These are phyloP conservation scores for Cyanoramphus novaezelandiae DNA, from an alignment of 2,113 vertebrate genomes.

Conservation along the genomic window DNA sequence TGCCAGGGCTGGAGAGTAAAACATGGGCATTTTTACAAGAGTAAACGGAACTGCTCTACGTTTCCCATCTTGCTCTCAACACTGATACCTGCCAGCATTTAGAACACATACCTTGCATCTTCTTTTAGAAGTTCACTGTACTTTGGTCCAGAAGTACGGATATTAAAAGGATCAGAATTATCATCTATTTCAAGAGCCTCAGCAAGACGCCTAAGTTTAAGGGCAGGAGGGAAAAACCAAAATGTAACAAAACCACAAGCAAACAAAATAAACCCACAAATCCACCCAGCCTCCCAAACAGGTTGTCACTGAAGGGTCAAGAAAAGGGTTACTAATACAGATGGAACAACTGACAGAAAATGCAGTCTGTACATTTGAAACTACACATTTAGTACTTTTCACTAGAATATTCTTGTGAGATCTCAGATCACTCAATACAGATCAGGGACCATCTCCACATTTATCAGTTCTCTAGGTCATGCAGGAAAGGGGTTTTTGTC, in stretches of 20 bases:
- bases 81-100: neutral
- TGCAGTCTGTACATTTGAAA: neutral
- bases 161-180: slow-evolving; percentile 89
- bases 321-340: neutral
- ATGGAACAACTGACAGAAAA: neutral
- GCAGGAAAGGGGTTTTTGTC: neutral
- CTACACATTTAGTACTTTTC: neutral
- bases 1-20: neutral
- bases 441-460: neutral
- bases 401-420: neutral
- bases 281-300: neutral
- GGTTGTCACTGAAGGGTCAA: neutral
- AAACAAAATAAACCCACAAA: neutral
- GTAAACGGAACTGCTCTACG: neutral
- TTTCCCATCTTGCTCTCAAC: neutral
- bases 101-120: slow-evolving; percentile 85
- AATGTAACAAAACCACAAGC: neutral
- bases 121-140: slow-evolving; percentile 95
- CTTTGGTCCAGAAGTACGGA: slow-evolving; percentile 82
- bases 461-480: neutral
- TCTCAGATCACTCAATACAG: neutral
- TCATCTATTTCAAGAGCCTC: slow-evolving; percentile 92
- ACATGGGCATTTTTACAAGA: neutral
- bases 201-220: slow-evolving; percentile 81
- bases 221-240: neutral